phyloP scores from a whole-genome alignment of 2,888 invertebrate genomes.

The Dysmachus trigonus region DNA sequence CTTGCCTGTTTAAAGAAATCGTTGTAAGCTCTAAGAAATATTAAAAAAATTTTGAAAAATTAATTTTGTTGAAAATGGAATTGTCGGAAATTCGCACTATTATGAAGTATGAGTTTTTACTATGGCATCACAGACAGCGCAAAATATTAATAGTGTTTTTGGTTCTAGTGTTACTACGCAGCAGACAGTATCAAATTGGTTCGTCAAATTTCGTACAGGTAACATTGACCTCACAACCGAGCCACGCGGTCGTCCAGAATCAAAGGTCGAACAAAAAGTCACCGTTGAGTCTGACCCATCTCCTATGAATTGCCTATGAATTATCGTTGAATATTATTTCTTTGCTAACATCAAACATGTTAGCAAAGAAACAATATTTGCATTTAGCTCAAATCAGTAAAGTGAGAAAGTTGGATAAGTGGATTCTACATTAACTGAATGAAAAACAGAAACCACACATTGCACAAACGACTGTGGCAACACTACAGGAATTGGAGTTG shows the following conservation, averaged over 20 bases:
- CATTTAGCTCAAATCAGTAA: no score
- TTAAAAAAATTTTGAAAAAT: background rate
- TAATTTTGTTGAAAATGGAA: background rate
- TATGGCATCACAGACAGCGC: background rate
- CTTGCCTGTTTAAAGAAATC: background rate
- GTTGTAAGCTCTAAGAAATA: background rate
- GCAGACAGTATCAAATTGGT: background rate
- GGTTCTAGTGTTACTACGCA: background rate
- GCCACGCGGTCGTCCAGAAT: background rate
- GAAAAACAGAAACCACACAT: no score
- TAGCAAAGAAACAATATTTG: no score
- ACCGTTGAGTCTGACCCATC: background rate
- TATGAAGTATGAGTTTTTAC: background rate
- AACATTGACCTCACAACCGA: no score
- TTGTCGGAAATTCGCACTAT: background rate
- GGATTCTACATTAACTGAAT: no score
- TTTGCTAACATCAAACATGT: no score
- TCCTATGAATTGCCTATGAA: background rate
- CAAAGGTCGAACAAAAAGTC: constrained; percentile 3
- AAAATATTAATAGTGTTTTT: background rate
- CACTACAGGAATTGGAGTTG: no score
- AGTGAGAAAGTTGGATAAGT: no score
- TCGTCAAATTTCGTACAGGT: no score
- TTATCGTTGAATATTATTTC: background rate
- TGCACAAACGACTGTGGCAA: no score